Base-by-base conservation (phyloP, 92 coral and sea anemone species). In the Epizoanthus rinbou region DNA sequence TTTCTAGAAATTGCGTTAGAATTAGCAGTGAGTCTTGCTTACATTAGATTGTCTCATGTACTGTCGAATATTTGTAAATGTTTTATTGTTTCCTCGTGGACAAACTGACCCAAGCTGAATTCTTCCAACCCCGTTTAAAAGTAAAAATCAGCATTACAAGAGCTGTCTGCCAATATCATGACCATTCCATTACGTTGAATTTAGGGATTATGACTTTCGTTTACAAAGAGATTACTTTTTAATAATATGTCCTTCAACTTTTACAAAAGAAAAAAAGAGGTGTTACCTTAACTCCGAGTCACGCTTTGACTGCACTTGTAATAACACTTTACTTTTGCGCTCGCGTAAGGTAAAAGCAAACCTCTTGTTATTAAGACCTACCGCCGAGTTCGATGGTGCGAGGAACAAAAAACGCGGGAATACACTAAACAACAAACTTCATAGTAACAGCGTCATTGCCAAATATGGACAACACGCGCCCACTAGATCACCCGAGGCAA, bases 331-430 rank as follows among this genome's bases (percentile, higher is more conserved):
- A 54, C 37, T 41, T 37, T 21, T 18, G 39, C 17, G n/a, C 41
- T 59, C 58, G 57, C 39, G 58, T 69, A 78, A 39, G 22, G 5
- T 47, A 43, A 60, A 62, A 18, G 24, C 15, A 62, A 67, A 21
- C 2, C 41, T 28, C 59, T 25, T 45, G 56, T 41, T 62, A 31
- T 62, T 4, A 22, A 5, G 21, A 41, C 28, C 66, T 39, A 15
- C 65, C 54, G 37, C 71, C 60, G 82, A 62, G 82, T 41, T 76
- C 81, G 19, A 0, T 59, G 54, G 69, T 58, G 69, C 81, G 69
- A 37, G 54, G 63, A 33, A 78, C 28, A 63, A 8, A 63, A 59
- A 62, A 15, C 57, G 70, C 69, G 70, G 70, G 70, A 78, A 78
- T 7, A 33, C 14, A 21, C 57, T 17, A 8, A 56, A 5, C 53